phyloP scores from a whole-genome alignment of 1,140 invertebrate genomes.

The Zaprionus lachaisei region DNA sequence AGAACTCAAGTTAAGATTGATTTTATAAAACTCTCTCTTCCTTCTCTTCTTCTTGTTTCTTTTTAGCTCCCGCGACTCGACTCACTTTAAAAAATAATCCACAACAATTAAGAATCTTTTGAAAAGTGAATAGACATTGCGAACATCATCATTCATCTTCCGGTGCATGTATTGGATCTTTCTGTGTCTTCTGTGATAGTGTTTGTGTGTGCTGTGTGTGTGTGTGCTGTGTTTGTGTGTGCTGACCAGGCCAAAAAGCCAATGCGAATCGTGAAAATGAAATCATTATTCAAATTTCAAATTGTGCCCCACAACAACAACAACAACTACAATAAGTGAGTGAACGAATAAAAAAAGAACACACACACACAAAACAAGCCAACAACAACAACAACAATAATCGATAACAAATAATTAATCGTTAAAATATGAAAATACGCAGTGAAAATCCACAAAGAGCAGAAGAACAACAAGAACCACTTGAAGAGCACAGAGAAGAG shows the following conservation, averaged over 20 bases:
- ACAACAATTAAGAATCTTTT: neutral
- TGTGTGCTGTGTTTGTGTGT: constrained; percentile 30
- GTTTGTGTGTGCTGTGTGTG: constrained; percentile 7
- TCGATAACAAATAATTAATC: constrained; percentile 40
- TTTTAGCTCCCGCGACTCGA: constrained; percentile 7
- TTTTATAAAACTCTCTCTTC: neutral
- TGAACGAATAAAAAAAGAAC: constrained; percentile 29
- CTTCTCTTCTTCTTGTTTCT: neutral
- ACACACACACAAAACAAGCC: neutral
- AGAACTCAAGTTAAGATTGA: neutral
- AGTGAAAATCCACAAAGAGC: constrained; percentile 31
- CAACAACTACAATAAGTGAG: constrained; percentile 35
- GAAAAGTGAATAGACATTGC: constrained; percentile 3
- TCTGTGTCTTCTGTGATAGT: constrained; percentile 17
- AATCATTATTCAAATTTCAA: constrained; percentile 61
- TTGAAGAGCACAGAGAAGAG: constrained; percentile 30
- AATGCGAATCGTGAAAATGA: constrained; percentile 45
- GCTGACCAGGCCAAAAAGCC: constrained; percentile 44
- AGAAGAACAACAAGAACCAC: constrained; percentile 35
- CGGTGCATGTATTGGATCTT: constrained; percentile 9
- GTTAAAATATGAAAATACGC: constrained; percentile 56
- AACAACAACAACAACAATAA: constrained; percentile 17
- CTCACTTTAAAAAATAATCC: neutral
- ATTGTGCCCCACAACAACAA: constrained; percentile 20
- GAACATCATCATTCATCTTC: constrained; percentile 3